Base-by-base conservation (phyloP, 1,140 invertebrate genomes). In the Pogonomyrmex californicus region DNA sequence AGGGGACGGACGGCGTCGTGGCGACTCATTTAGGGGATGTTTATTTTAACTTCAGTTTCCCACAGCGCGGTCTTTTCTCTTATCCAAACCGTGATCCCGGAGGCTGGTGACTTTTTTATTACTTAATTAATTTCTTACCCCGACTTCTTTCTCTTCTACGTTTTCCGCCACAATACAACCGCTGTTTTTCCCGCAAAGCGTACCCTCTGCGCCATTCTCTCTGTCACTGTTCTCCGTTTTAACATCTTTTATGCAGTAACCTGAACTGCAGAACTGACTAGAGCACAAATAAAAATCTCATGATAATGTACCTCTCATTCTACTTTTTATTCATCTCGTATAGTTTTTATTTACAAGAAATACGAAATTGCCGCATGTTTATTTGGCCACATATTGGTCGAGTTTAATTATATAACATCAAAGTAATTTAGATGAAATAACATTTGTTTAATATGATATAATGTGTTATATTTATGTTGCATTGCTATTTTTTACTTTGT, bases 11-110 rank as follows among this genome's bases (percentile, higher is more conserved):
- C 58, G 90, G 73, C 86, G 87, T 86, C 85, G 91, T 86, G 88
- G 91, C 89, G 92, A 93, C 93, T 95, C 94, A 94, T 95, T 95
- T 95, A 94, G 90, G 92, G 92, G 93, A 93, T 93, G 94, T 94
- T 94, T 93, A 94, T 94, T 94, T 94, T 94, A 94, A 94, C 94
- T 94, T 94, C 85, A 93, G 90, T 90, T 75, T 91, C 71, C 86
- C 85, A 66, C 58, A 41, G 58, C 63, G 60, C 65, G 58, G 54
- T 17, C 62, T 41, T 56, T 71, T 58, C 54, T 38, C 83, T 83
- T 41, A 51, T 33, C 44, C 33, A 44, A 23, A 12, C 49, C 6
- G 73, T 44, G 54, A 51, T 36, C 76, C 63, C 86, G 75, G 60
- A 54, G 60, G 79, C 91, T 86, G 91, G 90, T 91, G 92, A 94